Evolutionary conservation across 2,797 vertebrate genomes (phyloP), one percentile per base, ranked within the genome.

Genomic region (Eospalax fontanierii): DNA sequence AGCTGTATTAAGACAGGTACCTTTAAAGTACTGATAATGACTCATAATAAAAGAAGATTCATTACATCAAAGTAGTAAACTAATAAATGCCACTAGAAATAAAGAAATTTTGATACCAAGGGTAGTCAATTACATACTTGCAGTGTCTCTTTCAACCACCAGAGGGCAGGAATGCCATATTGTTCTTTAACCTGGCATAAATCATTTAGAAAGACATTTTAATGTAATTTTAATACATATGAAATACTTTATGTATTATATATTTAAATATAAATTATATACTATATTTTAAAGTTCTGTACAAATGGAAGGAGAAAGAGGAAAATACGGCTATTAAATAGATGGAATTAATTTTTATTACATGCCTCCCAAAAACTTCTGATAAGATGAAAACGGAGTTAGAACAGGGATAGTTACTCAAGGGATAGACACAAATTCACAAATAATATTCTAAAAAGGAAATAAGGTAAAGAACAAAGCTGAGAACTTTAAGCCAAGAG

Each of bases 81-180:
- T 46, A 93, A 71, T 30, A 68, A 65, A 82, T 38, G 63, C 24
- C 43, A 26, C 0, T 30, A 84, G n/a, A 35, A 85, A 89, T 65
- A 76, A 87, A 90, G 22, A 84, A 82, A 89, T 2, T 19, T 57
- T 16, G 54, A 46, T n/a, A 40, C 66, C 33, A 84, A 16, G 35
- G 21, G 19, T 28, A 24, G 57, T 57, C 22, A 57, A 80, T 24
- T 24, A 59, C 61, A 61, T 79, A 73, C 46, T 54, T 59, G 92
- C 87, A 94, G 87, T 76, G 59, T 76, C 40, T 86, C 78, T 82
- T 95, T 84, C 73, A 74, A 90, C 93, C 97, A 96, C 95, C 82
- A 97, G 97, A 95, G 97, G 96, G 97, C 95, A 95, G 81, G 57
- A 86, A n/a, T 4, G 76, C 6, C 73, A 89, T 33, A 63, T 0